A percentile compares a stretch with the other conserved stretches of the same genome.
phyloP scores from a whole-genome alignment of 2,888 invertebrate genomes.

The Caenorhabditis doughertyi region DNA sequence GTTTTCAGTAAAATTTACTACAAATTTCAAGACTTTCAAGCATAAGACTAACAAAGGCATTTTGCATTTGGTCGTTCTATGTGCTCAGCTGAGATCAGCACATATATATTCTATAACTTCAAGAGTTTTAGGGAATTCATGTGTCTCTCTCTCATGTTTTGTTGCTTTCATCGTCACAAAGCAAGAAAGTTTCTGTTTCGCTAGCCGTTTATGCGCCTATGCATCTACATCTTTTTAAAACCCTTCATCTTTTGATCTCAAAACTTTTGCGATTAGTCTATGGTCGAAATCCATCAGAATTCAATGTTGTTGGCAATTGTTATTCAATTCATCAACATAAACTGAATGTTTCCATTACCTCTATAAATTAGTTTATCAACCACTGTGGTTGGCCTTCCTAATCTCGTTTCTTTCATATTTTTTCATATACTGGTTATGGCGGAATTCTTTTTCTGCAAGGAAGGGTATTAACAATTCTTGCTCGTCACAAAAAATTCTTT shows the following conservation, averaged over 20 bases:
- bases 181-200: neutral
- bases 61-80: constrained; percentile 21
- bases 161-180: neutral
- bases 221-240: constrained; percentile 9
- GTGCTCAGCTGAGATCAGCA: constrained; percentile 8
- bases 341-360: neutral
- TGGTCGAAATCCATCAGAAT: constrained; percentile 1
- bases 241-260: constrained; percentile 39
- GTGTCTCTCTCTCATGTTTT: neutral
- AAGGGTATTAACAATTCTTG: constrained; percentile 4
- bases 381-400: neutral
- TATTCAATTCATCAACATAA: constrained; percentile 9
- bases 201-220: neutral
- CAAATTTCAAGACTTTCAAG: too few relatives aligned
- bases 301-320: constrained; percentile 11
- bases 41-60: too few relatives aligned
- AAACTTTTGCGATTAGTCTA: neutral
- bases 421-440: neutral
- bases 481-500: neutral
- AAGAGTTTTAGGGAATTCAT: neutral
- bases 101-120: neutral
- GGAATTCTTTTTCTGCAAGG: neutral
- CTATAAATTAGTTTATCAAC: constrained; percentile 4
- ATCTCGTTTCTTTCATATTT: constrained; percentile 1
- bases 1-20: too few relatives aligned